These are phyloP conservation scores for Rhyacophila evoluta DNA, from an alignment of 2,888 invertebrate species.

Conservation along the genomic window DNA sequence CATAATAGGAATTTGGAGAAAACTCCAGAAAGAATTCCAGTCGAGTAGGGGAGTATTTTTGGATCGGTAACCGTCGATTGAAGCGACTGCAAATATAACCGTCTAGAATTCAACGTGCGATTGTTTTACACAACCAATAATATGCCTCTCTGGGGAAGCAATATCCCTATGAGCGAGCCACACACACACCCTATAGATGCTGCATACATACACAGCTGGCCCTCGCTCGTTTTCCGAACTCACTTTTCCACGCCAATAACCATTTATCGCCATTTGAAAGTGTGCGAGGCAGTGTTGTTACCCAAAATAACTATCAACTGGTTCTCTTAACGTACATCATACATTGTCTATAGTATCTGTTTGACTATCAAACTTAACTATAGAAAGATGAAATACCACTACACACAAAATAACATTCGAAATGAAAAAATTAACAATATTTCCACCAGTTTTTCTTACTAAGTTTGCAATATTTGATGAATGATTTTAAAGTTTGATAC, in stretches of 20 bases:
- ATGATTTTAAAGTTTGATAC: too few species aligned
- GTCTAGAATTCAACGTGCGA: slow-evolving; percentile 38
- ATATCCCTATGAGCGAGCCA: slow-evolving; percentile 42
- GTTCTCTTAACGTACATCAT: too few species aligned
- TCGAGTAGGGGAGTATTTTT: not conserved
- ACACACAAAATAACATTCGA: too few species aligned
- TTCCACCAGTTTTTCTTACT: too few species aligned
- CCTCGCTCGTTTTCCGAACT: slow-evolving; percentile 34
- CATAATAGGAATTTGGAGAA: slow-evolving; percentile 36
- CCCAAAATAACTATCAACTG: not conserved
- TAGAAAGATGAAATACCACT: too few species aligned
- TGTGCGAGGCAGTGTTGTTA: slow-evolving; percentile 27
- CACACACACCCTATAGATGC: slow-evolving; percentile 28
- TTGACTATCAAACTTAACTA: too few species aligned
- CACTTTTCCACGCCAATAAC: slow-evolving; percentile 46
- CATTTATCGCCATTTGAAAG: slow-evolving; percentile 48
- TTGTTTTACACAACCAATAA: slow-evolving; percentile 55
- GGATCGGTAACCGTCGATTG: slow-evolving; percentile 25
- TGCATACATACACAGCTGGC: not conserved
- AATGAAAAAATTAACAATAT: too few species aligned
- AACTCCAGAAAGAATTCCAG: slow-evolving; percentile 28
- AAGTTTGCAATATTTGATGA: too few species aligned
- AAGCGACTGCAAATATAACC: slow-evolving; percentile 34
- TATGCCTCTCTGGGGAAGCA: slow-evolving; percentile 48
- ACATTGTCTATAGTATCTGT: too few species aligned